Evolutionary conservation across 1,140 invertebrate species (phyloP), one percentile per base, ranked within the genome.

Genomic region (Medauroidea extradentata): DNA sequence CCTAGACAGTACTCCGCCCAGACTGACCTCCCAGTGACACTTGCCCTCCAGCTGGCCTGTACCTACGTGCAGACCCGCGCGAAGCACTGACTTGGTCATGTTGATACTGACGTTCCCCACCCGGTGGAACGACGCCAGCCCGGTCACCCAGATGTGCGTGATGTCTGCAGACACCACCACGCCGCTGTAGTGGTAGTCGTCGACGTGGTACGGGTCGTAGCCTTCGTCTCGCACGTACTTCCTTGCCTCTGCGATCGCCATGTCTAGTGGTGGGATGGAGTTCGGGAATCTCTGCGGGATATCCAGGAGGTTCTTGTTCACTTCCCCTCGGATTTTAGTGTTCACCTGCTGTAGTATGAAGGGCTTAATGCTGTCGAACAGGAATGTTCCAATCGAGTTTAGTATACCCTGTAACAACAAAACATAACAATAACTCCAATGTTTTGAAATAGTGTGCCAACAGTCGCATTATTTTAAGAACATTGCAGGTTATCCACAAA

Each of bases 281-380:
- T 93, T 93, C 0, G 90, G 89, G 65, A 93, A 88, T 43, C 82
- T 83, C 65, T 87, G 82, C 4, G 86, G 81, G 9, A 89, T 69
- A 63, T 85, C 79, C 59, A 59, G 18, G 16, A 73, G 53, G 43
- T 69, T 53, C 39, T 66, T 62, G 59, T 73, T 68, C 14, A 71
- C 53, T 24, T 60, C 68, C 63, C 70, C 75, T 69, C 78, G 71
- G 3, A 85, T 66, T 62, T 82, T 81, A 11, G 80, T 82, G 65
- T 92, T 90, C 0, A 89, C 86, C 72, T 91, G 84, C 60, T 81
- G 82, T 4, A 93, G 73, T 63, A 93, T 85, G 57, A 88, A 89
- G 0, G 90, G 90, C 68, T 93, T 93, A 57, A 93, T 88, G 13
- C 86, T 87, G 65, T 93, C 89, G 64, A 93, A 93, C 0, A 93